These are phyloP conservation scores for Aleiodes alternator DNA, from an alignment of 2,888 invertebrate genomes.

Conservation along the genomic window DNA sequence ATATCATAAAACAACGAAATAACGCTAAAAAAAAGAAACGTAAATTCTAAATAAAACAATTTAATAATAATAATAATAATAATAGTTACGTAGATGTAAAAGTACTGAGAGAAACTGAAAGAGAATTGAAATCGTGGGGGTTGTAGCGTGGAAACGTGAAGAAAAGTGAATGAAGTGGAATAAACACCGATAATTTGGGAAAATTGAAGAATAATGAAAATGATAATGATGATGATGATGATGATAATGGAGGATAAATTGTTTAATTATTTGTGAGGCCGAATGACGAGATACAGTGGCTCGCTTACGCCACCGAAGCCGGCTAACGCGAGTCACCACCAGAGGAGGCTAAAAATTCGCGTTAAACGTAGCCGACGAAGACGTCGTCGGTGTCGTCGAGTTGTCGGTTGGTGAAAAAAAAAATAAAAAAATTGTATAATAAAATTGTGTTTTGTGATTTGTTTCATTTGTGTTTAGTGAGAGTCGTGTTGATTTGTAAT, in stretches of 20 bases:
- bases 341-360: conserved; percentile 61
- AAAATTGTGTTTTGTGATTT: conserved; percentile 24
- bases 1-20: conserved; percentile 15
- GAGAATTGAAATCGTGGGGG: neutral
- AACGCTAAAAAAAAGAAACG: neutral
- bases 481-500: conserved; percentile 38
- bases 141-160: conserved; percentile 1
- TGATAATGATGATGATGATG: conserved; percentile 42
- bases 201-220: neutral
- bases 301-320: conserved; percentile 59
- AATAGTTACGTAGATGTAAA: neutral
- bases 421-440: conserved; percentile 21
- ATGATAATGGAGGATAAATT: conserved; percentile 54
- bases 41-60: neutral
- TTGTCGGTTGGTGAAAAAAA: conserved; percentile 34
- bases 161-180: neutral
- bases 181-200: neutral
- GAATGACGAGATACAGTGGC: conserved; percentile 61
- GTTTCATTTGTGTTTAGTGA: conserved; percentile 34
- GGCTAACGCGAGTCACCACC: conserved; percentile 59
- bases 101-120: neutral
- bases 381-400: conserved; percentile 61
- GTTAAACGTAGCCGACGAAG: conserved; percentile 60
- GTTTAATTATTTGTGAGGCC: conserved; percentile 44
- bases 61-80: too few relatives aligned